phyloP scores from a whole-genome alignment of 2,113 vertebrate species.

The Sturnus vulgaris region DNA sequence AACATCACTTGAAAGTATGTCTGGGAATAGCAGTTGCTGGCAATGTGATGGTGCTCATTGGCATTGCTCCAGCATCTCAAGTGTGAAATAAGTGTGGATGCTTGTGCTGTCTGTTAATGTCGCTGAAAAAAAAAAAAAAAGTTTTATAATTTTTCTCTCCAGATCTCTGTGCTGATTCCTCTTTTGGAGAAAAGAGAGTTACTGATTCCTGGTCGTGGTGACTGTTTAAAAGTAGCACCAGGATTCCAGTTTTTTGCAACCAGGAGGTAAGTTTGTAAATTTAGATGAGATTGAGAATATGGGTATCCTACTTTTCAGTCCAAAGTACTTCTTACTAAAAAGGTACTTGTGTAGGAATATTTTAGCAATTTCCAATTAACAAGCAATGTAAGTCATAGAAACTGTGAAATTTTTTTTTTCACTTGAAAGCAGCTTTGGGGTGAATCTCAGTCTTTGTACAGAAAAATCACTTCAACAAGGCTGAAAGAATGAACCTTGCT shows the following conservation, averaged over 20 bases:
- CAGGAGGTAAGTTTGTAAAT: slow-evolving; percentile 78
- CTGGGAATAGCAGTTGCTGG: not conserved
- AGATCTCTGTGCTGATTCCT: slow-evolving; percentile 94
- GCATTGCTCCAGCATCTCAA: not conserved
- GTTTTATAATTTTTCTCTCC: not conserved
- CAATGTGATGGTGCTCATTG: not conserved
- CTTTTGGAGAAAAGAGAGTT: slow-evolving; percentile 92
- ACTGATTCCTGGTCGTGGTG: slow-evolving; percentile 89
- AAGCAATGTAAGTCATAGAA: not conserved
- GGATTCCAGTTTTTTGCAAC: slow-evolving; percentile 98
- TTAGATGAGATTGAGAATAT: not conserved
- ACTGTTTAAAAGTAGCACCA: slow-evolving; percentile 87
- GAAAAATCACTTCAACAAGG: not conserved
- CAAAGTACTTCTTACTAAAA: not conserved
- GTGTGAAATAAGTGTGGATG: not conserved
- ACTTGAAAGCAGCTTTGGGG: not conserved
- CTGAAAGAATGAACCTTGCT: not conserved
- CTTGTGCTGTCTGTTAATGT: not conserved
- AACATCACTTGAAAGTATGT: not conserved
- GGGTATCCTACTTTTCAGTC: not conserved
- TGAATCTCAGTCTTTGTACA: not conserved
- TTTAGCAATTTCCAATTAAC: not conserved
- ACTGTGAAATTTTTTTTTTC: not conserved
- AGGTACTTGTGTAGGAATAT: not conserved
- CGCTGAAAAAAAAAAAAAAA: not conserved